Conservation (phyloP, 2,888 invertebrate genomes). For the Clivina fossor region DNA sequence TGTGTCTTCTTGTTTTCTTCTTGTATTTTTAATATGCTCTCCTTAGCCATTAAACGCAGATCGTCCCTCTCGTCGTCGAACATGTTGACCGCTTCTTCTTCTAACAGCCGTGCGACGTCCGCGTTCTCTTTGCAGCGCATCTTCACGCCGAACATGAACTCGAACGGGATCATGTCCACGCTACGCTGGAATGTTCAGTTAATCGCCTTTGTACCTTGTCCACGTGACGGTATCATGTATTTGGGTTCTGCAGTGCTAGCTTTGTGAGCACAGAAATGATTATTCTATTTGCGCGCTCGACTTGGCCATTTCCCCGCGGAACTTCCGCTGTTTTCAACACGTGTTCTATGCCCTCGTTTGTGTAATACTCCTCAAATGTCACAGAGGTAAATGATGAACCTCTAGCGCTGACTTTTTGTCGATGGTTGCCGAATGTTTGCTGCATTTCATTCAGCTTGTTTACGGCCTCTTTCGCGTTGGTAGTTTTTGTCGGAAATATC, state of each 20-base stretch:
- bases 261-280: slow-evolving; percentile 35
- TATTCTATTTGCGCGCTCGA: slow-evolving; percentile 32
- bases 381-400: slow-evolving; percentile 26
- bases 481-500: slow-evolving; percentile 34
- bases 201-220: slow-evolving; percentile 13
- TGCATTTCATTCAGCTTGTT: slow-evolving; percentile 19
- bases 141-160: slow-evolving; percentile 29
- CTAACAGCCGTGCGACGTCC: slow-evolving; percentile 24
- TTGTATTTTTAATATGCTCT: slow-evolving; percentile 34
- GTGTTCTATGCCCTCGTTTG: slow-evolving; percentile 26
- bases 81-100: slow-evolving; percentile 32
- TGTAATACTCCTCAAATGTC: slow-evolving; percentile 25
- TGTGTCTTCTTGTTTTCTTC: slow-evolving; percentile 28
- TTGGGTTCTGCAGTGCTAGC: slow-evolving; percentile 18
- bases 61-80: slow-evolving; percentile 31
- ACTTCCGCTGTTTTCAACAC: slow-evolving; percentile 27
- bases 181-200: slow-evolving; percentile 32
- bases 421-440: slow-evolving; percentile 26
- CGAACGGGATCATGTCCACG: slow-evolving; percentile 26
- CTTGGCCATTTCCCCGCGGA: slow-evolving; percentile 35
- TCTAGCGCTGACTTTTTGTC: slow-evolving; percentile 25
- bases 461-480: slow-evolving; percentile 27
- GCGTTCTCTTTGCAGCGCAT: slow-evolving; percentile 31
- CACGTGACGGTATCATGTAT: slow-evolving; percentile 31
- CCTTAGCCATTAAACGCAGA: slow-evolving; percentile 22